Percentiles rank a stretch among this genome's conserved stretches.
Evolutionary conservation across 1,140 invertebrate genomes (phyloP).

Genomic region (Doryteuthis pealeii): DNA sequence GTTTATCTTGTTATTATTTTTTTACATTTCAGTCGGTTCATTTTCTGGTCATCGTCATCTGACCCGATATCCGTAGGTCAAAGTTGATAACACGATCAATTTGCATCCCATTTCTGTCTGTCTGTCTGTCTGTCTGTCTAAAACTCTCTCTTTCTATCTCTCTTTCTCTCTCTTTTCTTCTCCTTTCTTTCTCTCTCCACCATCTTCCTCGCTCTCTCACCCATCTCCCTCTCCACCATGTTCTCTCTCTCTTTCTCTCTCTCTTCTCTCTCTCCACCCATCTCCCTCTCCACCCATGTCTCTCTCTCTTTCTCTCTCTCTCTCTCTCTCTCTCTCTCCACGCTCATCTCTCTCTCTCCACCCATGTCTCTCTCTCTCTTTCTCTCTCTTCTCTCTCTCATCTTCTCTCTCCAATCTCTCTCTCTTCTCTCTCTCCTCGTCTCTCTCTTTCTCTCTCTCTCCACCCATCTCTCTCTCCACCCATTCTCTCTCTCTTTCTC

Average conservation of each 20-base stretch:
- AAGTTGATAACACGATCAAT: too few species aligned
- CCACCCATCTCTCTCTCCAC: too few species aligned
- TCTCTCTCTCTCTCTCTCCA: neutral
- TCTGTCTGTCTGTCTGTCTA: neutral
- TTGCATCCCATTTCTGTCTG: neutral
- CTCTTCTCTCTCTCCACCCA: constrained; percentile 69
- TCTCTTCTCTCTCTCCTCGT: neutral
- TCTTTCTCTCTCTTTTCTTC: neutral
- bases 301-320: constrained; percentile 10
- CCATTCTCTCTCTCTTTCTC: too few species aligned
- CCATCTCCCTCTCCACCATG: neutral
- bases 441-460: too few species aligned
- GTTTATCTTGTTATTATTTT: too few species aligned
- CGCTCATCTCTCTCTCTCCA: neutral
- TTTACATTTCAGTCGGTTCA: too few species aligned
- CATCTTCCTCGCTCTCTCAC: neutral
- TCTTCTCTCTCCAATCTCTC: neutral
- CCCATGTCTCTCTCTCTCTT: neutral
- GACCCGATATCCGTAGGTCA: too few species aligned
- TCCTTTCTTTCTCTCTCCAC: neutral
- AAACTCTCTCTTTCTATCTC: neutral
- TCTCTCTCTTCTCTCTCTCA: neutral
- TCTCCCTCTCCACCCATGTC: constrained; percentile 57
- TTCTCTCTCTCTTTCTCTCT: constrained; percentile 8
- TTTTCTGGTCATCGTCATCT: too few species aligned